phyloP scores from a whole-genome alignment of 1,140 invertebrate species.

The Drosophila neocordata region DNA sequence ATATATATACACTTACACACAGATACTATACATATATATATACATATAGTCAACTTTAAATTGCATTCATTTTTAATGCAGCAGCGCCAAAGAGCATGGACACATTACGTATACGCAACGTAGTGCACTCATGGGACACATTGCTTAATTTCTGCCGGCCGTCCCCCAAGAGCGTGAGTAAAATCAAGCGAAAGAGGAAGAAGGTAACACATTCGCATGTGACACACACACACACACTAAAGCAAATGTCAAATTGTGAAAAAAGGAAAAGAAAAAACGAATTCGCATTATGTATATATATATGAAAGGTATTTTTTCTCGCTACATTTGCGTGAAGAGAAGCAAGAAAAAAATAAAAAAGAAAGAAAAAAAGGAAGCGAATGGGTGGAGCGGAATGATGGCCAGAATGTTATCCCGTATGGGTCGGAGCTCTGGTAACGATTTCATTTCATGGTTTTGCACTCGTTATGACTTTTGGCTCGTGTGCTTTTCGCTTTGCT shows the following conservation, averaged over 20 bases:
- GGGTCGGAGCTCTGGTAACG: conserved; percentile 56
- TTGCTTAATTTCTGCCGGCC: conserved; percentile 68
- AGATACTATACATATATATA: conserved; percentile 15
- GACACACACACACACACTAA: conserved; percentile 54
- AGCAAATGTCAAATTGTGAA: conserved; percentile 71
- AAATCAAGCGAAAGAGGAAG: conserved; percentile 18
- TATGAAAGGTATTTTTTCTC: conserved; percentile 24
- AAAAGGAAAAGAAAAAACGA: conserved; percentile 32
- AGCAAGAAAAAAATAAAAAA: not conserved
- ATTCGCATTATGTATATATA: conserved; percentile 44
- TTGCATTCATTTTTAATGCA: conserved; percentile 81
- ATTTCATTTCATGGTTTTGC: conserved; percentile 81
- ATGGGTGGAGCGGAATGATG: conserved; percentile 6
- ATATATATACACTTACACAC: conserved; percentile 5
- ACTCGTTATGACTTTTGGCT: conserved; percentile 78
- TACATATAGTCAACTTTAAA: conserved; percentile 62
- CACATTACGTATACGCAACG: conserved; percentile 77
- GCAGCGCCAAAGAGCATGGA: conserved; percentile 58
- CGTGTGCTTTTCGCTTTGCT: conserved; percentile 45
- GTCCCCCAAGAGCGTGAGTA: conserved; percentile 45
- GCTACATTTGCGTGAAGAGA: conserved; percentile 42
- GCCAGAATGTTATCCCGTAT: not conserved
- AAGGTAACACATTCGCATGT: conserved; percentile 49
- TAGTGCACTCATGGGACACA: conserved; percentile 72
- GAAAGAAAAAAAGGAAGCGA: not conserved